A percentile compares a stretch with the other conserved stretches of the same genome.
Evolutionary conservation across 2,797 vertebrate species (phyloP).

Genomic region (Lepus townsendii): DNA sequence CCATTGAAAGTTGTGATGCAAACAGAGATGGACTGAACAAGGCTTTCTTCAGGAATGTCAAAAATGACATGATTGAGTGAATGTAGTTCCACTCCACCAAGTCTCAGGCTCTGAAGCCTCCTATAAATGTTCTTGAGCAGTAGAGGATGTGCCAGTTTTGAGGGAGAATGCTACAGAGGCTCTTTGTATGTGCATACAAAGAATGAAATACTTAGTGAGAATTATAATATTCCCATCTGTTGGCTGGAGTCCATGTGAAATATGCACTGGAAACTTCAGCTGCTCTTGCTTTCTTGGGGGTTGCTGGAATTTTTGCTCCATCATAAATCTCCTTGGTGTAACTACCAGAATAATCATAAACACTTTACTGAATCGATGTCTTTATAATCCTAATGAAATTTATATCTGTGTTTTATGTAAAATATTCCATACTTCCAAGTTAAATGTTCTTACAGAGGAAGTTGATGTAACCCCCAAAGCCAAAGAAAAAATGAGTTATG

Average conservation of each 20-base stretch:
- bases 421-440: conserved; percentile 75
- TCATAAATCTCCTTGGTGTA: conserved; percentile 78
- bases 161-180: conserved; percentile 70
- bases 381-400: conserved; percentile 72
- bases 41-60: conserved; percentile 80
- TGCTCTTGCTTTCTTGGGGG: conserved; percentile 74
- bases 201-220: conserved; percentile 78
- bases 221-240: conserved; percentile 79
- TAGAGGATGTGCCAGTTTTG: conserved; percentile 67
- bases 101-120: conserved; percentile 66
- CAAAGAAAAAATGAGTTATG: conserved; percentile 77
- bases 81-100: conserved; percentile 76
- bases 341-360: conserved; percentile 79
- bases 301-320: conserved; percentile 77
- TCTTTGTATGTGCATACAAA: conserved; percentile 80
- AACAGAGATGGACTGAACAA: conserved; percentile 65
- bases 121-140: conserved; percentile 64
- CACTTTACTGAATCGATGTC: conserved; percentile 75
- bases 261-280: conserved; percentile 80
- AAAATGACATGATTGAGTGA: conserved; percentile 72
- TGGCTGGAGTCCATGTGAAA: conserved; percentile 76
- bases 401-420: conserved; percentile 77
- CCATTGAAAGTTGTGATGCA: conserved; percentile 68
- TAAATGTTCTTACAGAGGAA: conserved; percentile 76
- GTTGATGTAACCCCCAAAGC: conserved; percentile 75